Evolutionary conservation across 2,797 vertebrate species (phyloP).

Genomic region (Onychomys arenicola): DNA sequence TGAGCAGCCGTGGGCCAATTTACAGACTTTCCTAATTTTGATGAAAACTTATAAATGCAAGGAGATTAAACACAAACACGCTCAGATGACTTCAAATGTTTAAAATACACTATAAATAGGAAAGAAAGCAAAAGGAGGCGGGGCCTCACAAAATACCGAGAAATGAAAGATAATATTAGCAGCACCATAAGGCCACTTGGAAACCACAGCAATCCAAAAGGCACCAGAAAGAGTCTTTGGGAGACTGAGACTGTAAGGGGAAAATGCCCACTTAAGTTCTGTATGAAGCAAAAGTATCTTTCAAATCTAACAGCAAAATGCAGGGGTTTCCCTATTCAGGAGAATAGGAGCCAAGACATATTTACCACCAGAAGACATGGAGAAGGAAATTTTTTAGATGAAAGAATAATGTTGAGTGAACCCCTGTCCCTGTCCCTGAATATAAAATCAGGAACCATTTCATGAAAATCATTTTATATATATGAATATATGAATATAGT

Average conservation of each 20-base stretch:
- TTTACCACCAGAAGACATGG: not conserved
- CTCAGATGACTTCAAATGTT: not conserved
- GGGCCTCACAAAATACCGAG: not conserved
- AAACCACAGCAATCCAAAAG: not conserved
- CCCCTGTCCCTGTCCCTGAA: not conserved
- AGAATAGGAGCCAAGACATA: not conserved
- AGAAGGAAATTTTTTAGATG: not conserved
- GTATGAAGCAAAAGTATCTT: not conserved
- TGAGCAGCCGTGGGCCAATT: not conserved
- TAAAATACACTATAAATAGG: not conserved
- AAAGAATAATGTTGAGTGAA: not conserved
- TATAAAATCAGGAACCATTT: too few relatives aligned
- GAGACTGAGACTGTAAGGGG: not conserved
- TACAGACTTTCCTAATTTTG: not conserved
- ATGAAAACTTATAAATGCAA: not conserved
- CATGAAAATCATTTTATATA: too few relatives aligned
- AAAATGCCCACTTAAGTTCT: not conserved
- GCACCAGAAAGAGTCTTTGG: not conserved
- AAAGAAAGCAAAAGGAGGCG: not conserved
- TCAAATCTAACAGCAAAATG: slow-evolving; percentile 29
- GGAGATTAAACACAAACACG: not conserved
- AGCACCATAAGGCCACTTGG: not conserved
- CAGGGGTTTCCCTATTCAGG: not conserved
- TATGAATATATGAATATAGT: too few relatives aligned
- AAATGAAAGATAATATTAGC: not conserved